phyloP scores from a whole-genome alignment of 2,797 vertebrate species.

The Malurus splendens region DNA sequence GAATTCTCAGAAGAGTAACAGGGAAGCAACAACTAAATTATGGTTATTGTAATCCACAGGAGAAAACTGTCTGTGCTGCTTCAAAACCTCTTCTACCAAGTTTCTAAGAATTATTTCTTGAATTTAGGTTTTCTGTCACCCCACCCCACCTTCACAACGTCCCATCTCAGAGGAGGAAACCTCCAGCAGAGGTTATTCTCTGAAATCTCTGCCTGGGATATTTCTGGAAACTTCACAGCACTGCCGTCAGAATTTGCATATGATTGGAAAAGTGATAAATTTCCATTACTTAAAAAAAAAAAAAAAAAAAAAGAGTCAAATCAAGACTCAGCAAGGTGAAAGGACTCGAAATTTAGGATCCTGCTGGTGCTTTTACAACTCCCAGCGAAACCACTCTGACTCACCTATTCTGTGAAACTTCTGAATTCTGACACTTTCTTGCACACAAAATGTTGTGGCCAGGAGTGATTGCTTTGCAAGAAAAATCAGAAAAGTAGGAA shows the following conservation, averaged over 20 bases:
- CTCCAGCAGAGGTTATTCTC: neutral
- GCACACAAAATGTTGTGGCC: neutral
- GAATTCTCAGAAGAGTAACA: too few species aligned
- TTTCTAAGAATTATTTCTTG: neutral
- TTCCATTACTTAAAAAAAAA: neutral
- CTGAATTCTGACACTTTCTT: neutral
- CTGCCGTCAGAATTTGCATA: neutral
- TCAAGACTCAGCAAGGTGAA: neutral
- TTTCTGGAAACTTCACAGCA: neutral
- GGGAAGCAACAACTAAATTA: too few species aligned
- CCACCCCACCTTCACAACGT: fast-evolving
- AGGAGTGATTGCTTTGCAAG: neutral
- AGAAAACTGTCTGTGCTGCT: too few species aligned
- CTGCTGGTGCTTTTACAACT: neutral
- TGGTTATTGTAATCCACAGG: too few species aligned
- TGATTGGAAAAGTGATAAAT: neutral
- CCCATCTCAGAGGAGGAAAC: fast-evolving
- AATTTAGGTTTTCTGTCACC: neutral
- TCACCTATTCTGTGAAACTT: neutral
- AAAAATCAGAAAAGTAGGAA: neutral
- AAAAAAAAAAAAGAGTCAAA: neutral
- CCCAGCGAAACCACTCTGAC: neutral
- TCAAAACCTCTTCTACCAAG: too few species aligned
- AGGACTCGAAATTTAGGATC: neutral
- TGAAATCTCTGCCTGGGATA: neutral